Conservation (phyloP, 2,888 invertebrate genomes). For the Tanytarsus gracilentus region DNA sequence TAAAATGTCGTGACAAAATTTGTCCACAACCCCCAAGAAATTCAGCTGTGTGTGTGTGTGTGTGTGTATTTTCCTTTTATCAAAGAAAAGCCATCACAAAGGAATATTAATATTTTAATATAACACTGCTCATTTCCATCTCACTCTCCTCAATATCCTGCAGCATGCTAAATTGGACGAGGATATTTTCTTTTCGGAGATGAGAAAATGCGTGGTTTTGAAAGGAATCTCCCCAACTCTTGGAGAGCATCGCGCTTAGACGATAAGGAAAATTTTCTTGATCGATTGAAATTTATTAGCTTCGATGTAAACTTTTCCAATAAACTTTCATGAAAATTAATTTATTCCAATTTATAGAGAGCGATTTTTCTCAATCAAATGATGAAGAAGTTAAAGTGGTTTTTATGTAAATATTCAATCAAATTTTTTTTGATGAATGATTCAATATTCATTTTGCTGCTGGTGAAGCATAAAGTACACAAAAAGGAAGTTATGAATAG, state of each 20-base stretch:
- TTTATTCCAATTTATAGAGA: constrained; percentile 14
- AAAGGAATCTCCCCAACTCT: too few relatives aligned
- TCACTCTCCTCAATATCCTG: neutral
- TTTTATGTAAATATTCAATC: constrained; percentile 9
- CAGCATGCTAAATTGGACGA: too few relatives aligned
- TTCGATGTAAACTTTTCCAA: constrained; percentile 17
- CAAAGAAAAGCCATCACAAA: constrained; percentile 20
- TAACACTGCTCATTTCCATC: neutral
- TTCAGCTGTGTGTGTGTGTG: neutral
- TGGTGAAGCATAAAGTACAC: too few relatives aligned
- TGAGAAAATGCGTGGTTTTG: too few relatives aligned
- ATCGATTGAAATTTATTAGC: constrained; percentile 23
- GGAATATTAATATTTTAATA: constrained; percentile 25
- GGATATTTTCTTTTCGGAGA: too few relatives aligned
- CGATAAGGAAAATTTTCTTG: constrained; percentile 9
- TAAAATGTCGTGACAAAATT: too few relatives aligned
- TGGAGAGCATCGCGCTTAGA: too few relatives aligned
- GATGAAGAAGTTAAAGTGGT: neutral
- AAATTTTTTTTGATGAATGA: constrained; percentile 12
- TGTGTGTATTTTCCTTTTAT: constrained; percentile 10
- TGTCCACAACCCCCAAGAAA: too few relatives aligned
- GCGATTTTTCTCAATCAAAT: neutral
- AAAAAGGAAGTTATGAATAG: too few relatives aligned
- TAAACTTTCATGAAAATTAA: constrained; percentile 2
- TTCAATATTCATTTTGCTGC: neutral